Conservation (phyloP, 2,113 vertebrate species). For the Phocoena sinus region DNA sequence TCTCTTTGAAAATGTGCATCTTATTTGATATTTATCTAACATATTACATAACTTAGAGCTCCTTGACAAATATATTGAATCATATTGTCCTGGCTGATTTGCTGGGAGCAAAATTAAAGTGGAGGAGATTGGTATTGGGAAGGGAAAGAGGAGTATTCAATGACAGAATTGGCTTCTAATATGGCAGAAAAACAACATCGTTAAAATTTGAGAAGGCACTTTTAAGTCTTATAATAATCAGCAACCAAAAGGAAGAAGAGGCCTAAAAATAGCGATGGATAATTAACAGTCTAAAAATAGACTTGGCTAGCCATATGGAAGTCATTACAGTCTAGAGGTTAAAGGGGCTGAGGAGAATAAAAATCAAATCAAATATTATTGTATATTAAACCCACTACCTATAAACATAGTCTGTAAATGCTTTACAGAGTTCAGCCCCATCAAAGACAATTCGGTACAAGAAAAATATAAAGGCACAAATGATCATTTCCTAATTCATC, state of each 20-base stretch:
- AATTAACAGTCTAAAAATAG: conserved; percentile 77
- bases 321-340: conserved; percentile 70
- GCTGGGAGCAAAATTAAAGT: not conserved
- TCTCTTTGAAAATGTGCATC: not conserved
- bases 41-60: not conserved
- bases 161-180: not conserved
- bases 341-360: conserved; percentile 55
- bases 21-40: conserved; percentile 19
- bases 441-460: conserved; percentile 60
- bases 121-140: not conserved
- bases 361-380: conserved; percentile 69
- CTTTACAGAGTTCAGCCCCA: conserved; percentile 73
- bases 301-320: conserved; percentile 76
- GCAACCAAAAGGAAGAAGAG: conserved; percentile 69
- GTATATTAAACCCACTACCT: conserved; percentile 70
- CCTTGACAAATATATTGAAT: not conserved
- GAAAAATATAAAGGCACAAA: conserved; percentile 39
- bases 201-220: conserved; percentile 53
- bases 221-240: conserved; percentile 73
- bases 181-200: not conserved
- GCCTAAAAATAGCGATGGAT: conserved; percentile 73
- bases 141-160: not conserved
- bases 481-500: conserved; percentile 51
- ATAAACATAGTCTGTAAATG: conserved; percentile 75
- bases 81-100: not conserved